These are phyloP conservation scores for Caenorhabditis latens DNA, from an alignment of 1,140 invertebrate genomes.

Conservation along the genomic window DNA sequence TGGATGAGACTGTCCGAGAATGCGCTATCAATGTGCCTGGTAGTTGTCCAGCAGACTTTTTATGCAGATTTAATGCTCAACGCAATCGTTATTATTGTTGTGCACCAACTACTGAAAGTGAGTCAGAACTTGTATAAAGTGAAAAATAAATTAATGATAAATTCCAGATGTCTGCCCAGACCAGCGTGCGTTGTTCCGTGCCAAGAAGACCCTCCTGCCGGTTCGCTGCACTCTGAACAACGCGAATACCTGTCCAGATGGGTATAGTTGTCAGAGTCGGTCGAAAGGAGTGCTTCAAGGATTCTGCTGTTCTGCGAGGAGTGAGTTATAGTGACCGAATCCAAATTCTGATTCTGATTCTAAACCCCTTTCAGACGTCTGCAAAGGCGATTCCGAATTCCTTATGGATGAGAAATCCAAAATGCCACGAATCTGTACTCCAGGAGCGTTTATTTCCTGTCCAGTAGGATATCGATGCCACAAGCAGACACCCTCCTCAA, in stretches of 20 bases:
- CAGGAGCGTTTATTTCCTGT: conserved; percentile 72
- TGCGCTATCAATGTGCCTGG: conserved; percentile 75
- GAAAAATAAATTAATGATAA: no score
- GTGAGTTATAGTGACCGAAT: no score
- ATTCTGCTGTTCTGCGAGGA: conserved; percentile 73
- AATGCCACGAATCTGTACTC: conserved; percentile 75
- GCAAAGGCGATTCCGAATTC: conserved; percentile 72
- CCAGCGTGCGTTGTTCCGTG: conserved; percentile 71
- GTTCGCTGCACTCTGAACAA: conserved; percentile 70
- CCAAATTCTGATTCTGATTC: no score
- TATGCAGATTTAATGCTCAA: conserved; percentile 71
- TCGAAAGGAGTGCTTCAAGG: conserved; percentile 68
- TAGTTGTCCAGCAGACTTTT: conserved; percentile 72
- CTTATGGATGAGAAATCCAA: conserved; percentile 74
- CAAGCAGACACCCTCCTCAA: conserved; percentile 57
- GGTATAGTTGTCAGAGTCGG: conserved; percentile 63
- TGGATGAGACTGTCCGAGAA: conserved; percentile 73
- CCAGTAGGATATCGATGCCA: conserved; percentile 71
- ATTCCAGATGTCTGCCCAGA: conserved; percentile 74
- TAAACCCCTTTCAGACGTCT: no score
- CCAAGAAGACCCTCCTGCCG: conserved; percentile 72
- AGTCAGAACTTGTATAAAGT: not conserved
- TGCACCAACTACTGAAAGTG: conserved; percentile 74
- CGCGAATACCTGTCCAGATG: conserved; percentile 63
- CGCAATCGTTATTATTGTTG: conserved; percentile 76